Percentiles rank a stretch among this genome's conserved stretches.
Evolutionary conservation across 2,113 vertebrate genomes (phyloP).

Genomic region (Rostratula benghalensis): DNA sequence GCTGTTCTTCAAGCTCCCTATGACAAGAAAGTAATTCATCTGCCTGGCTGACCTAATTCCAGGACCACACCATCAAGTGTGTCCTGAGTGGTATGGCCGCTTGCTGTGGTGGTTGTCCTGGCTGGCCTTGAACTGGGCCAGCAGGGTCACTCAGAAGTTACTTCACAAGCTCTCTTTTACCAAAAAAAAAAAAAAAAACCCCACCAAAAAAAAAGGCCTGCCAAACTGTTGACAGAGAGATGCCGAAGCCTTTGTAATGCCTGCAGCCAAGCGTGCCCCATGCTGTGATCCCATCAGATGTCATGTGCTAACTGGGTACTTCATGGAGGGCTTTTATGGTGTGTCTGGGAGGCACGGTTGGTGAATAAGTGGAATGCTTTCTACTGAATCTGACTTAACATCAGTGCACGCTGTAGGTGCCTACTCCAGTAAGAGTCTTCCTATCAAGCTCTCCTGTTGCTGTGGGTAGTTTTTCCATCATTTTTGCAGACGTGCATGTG

Average conservation of each 20-base stretch:
- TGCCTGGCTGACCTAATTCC: neutral
- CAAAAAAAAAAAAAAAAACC: neutral
- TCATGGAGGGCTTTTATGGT: neutral
- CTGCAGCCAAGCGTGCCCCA: neutral
- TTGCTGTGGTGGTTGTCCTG: neutral
- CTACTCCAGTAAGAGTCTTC: neutral
- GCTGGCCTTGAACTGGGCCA: neutral
- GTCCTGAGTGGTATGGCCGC: neutral
- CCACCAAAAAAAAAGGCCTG: neutral
- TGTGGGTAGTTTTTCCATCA: neutral
- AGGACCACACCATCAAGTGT: neutral
- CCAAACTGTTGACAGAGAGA: neutral
- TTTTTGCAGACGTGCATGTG: neutral
- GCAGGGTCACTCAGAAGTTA: neutral
- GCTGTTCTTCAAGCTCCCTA: neutral
- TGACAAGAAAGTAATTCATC: neutral
- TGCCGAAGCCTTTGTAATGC: neutral
- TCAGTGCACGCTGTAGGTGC: neutral
- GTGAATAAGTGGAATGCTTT: neutral
- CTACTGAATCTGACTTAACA: neutral
- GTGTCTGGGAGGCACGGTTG: neutral
- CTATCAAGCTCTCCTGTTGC: neutral
- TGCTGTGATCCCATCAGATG: neutral
- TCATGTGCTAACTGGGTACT: neutral
- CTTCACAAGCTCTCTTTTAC: neutral